Percentiles rank a stretch among this genome's conserved stretches.
Conservation (phyloP, 2,113 vertebrate species). For the Pterocles burchelli region DNA sequence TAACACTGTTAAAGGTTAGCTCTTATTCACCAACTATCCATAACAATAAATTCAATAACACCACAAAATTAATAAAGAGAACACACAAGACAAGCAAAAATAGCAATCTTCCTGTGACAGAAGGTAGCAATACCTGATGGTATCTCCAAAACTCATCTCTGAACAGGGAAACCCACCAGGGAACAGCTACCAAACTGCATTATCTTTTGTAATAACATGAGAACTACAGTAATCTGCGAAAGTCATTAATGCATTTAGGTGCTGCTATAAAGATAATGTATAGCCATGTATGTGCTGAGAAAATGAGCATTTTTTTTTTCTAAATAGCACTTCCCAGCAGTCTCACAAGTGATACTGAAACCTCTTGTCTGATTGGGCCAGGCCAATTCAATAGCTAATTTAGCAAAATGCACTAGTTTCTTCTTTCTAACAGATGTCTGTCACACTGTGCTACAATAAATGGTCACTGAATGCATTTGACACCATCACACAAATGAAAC, state of each 20-base stretch:
- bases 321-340: not conserved
- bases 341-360: not conserved
- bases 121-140: slow-evolving; percentile 5
- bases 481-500: not conserved
- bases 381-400: slow-evolving; percentile 13
- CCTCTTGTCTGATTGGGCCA: not conserved
- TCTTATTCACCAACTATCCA: not conserved
- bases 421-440: not conserved
- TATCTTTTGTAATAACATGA: slow-evolving; percentile 21
- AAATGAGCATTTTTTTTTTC: not conserved
- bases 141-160: slow-evolving; percentile 23
- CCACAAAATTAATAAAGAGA: not conserved
- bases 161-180: not conserved
- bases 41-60: not conserved
- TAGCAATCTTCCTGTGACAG: not conserved
- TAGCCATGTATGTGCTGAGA: not conserved
- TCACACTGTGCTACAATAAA: not conserved
- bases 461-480: not conserved
- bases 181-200: not conserved
- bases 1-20: not conserved
- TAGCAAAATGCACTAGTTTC: not conserved
- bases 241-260: not conserved
- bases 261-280: not conserved
- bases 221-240: slow-evolving; percentile 6
- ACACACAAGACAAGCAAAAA: not conserved